A percentile compares a stretch with the other conserved stretches of the same genome.
These are phyloP conservation scores for Alcedo atthis DNA, from an alignment of 2,797 vertebrate species.

Conservation along the genomic window DNA sequence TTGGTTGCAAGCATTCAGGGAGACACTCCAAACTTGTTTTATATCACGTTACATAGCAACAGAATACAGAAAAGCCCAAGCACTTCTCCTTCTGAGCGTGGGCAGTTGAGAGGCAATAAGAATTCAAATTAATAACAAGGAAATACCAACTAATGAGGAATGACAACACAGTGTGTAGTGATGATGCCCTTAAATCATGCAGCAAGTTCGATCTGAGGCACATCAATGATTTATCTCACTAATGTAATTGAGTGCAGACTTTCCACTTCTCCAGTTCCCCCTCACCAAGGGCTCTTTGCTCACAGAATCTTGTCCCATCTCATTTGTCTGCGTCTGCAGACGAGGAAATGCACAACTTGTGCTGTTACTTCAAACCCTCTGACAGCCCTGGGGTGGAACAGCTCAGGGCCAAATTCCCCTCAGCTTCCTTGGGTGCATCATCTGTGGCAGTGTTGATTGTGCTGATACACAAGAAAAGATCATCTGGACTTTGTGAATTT, in stretches of 20 bases:
- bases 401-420: background rate
- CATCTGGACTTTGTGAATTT: background rate
- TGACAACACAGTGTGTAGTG: constrained; percentile 14
- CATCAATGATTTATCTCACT: constrained; percentile 43
- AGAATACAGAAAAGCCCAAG: constrained; percentile 42
- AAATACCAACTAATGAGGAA: constrained; percentile 55
- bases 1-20: constrained; percentile 47
- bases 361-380: background rate
- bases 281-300: background rate
- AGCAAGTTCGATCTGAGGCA: background rate
- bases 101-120: constrained; percentile 16
- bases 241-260: constrained; percentile 11
- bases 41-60: constrained; percentile 74
- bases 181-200: constrained; percentile 40
- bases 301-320: background rate
- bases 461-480: background rate
- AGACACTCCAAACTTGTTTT: constrained; percentile 68
- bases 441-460: background rate
- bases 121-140: constrained; percentile 66
- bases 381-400: background rate
- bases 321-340: background rate
- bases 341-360: background rate
- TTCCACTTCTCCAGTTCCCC: constrained; percentile 9
- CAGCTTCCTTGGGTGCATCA: background rate
- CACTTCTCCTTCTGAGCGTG: background rate